Base-by-base conservation (phyloP, 2,797 vertebrate genomes). In the Botia kubotai region DNA sequence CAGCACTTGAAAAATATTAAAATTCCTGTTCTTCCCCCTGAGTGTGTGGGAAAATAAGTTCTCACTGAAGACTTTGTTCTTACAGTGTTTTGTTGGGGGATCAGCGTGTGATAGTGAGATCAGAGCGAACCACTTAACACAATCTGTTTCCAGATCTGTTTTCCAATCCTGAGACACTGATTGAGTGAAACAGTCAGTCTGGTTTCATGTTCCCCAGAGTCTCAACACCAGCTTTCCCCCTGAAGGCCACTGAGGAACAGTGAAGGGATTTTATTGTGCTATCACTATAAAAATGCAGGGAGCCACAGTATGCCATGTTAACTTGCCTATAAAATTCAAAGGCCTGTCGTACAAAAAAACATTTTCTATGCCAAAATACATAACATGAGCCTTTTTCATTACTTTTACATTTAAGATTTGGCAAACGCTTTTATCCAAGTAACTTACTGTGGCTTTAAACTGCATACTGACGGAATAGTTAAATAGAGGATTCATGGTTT, bases 121-220 rank as follows among this genome's bases (percentile, higher is more conserved):
- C 68, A 72, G 57, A 72, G 57, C 16, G 1, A n/a, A 65, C 43
- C 43, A 46, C 43, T 46, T 46, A 46, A 46, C 77, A 50, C 60
- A 79, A 79, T 79, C 77, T 36, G 39, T 79, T 52, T 79, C 77
- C 67, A 23, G 67, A 71, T 79, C 67, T 70, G 19, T 63, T 46
- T 79, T 62, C 43, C 57, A 58, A 17, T 71, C 39, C 57, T 62
- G 23, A 67, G 36, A 62, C 43, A 71, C n/a, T 79, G 55, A 79
- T 52, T 62, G 57, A 62, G 48, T 78, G 26, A 71, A 21, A 43
- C 26, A 33, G 55, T 71, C 55, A 26, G 76, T 36, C 66, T 50
- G 13, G 39, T 67, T 78, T 71, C 52, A 69, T 23, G 62, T 79
- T 62, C 36, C 21, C 65, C 57, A 52, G 55, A 6, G 14, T 78